A percentile compares a stretch with the other conserved stretches of the same genome.
These are phyloP conservation scores for Dioctria linearis DNA, from an alignment of 2,888 invertebrate genomes.

Conservation along the genomic window DNA sequence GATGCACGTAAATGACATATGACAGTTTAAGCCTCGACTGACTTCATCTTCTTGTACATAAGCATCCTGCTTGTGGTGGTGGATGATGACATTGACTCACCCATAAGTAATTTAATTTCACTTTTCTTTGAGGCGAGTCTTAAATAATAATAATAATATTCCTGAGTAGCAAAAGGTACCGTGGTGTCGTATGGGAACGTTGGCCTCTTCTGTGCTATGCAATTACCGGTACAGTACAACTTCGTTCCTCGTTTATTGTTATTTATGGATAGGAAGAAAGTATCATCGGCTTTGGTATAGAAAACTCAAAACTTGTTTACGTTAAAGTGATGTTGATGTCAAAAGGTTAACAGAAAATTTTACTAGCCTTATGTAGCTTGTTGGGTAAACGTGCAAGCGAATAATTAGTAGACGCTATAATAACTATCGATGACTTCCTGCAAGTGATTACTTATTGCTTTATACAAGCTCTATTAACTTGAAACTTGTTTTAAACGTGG, in stretches of 20 bases:
- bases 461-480: conserved; percentile 6
- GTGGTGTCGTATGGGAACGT: background rate
- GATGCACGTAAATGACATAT: conserved; percentile 33
- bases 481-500: conserved; percentile 23
- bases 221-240: conserved; percentile 21
- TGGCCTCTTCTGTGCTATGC: conserved; percentile 5
- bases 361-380: background rate
- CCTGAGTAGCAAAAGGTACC: background rate
- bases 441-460: conserved; percentile 5
- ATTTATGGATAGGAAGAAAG: conserved; percentile 29
- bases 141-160: background rate
- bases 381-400: conserved; percentile 9
- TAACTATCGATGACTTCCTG: conserved; percentile 9
- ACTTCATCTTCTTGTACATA: too few relatives aligned
- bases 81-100: conserved; percentile 27
- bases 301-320: conserved; percentile 9
- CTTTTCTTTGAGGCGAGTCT: conserved; percentile 30
- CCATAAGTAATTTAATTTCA: conserved; percentile 49
- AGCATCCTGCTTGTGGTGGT: background rate
- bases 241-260: background rate
- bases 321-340: conserved; percentile 12
- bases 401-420: background rate
- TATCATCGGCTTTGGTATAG: background rate
- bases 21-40: conserved; percentile 30
- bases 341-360: conserved; percentile 31